phyloP scores from a whole-genome alignment of 2,113 vertebrate species.

The Phrynosoma platyrhinos region DNA sequence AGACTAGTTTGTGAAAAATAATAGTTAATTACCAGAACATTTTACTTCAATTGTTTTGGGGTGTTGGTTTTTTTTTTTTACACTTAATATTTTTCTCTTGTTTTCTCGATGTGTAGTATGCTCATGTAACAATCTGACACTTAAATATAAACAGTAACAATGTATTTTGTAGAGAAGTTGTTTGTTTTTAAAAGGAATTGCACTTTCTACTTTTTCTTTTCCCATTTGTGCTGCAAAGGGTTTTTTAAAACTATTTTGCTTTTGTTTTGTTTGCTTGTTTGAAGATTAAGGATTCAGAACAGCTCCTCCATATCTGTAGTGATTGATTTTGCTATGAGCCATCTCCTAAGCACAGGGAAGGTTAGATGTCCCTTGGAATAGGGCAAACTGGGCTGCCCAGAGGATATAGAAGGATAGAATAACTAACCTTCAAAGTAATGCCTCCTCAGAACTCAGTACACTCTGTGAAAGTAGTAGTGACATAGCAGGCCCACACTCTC shows the following conservation, averaged over 20 bases:
- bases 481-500: background rate
- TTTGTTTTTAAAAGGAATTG: slow-evolving; percentile 41
- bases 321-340: background rate
- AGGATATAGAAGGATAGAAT: background rate
- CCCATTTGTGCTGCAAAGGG: background rate
- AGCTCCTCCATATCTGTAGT: background rate
- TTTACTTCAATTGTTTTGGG: slow-evolving; percentile 73
- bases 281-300: background rate
- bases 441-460: background rate
- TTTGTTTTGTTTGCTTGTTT: background rate
- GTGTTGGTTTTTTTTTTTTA: slow-evolving; percentile 49
- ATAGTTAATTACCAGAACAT: slow-evolving; percentile 79
- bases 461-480: background rate
- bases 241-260: background rate
- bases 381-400: background rate
- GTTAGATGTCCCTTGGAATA: background rate
- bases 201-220: background rate
- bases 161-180: slow-evolving; percentile 33
- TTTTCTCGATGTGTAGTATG: slow-evolving; percentile 44
- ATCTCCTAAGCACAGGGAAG: too few species aligned
- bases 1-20: slow-evolving; percentile 77
- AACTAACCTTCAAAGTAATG: background rate
- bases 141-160: slow-evolving; percentile 41
- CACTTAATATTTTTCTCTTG: slow-evolving; percentile 54
- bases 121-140: slow-evolving; percentile 50